A percentile compares a stretch with the other conserved stretches of the same genome.
Evolutionary conservation across 2,888 invertebrate species (phyloP).

Genomic region (Adelphocoris suturalis): DNA sequence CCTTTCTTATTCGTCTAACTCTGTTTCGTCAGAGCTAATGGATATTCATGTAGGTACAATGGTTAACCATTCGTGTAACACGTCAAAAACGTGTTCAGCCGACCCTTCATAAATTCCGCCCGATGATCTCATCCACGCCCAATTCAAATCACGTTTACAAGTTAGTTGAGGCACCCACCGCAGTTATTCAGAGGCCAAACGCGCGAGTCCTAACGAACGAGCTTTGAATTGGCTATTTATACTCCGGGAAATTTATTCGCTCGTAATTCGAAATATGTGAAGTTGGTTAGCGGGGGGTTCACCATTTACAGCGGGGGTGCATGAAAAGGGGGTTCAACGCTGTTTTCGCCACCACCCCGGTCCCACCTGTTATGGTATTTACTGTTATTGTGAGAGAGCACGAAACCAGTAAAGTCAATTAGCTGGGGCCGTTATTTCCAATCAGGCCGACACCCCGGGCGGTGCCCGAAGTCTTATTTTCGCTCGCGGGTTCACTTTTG

Average conservation of each 20-base stretch:
- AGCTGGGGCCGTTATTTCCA: conserved; percentile 40
- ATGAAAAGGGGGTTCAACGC: not conserved
- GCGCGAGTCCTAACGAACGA: not conserved
- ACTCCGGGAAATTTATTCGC: not conserved
- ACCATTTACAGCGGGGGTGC: not conserved
- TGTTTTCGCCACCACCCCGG: not conserved
- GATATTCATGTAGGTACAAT: no score
- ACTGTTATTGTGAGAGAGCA: conserved; percentile 59
- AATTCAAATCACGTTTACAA: no score
- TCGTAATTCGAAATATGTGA: conserved; percentile 1
- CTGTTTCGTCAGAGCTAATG: no score
- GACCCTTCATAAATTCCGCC: no score
- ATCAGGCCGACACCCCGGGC: conserved; percentile 9
- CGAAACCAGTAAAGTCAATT: conserved; percentile 54
- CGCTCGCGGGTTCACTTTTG: not conserved
- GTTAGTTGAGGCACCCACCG: no score
- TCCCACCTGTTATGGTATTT: conserved; percentile 46
- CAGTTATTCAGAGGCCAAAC: not conserved
- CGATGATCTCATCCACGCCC: no score
- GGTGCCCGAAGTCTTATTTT: conserved; percentile 47
- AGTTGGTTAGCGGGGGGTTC: not conserved
- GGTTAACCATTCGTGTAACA: no score
- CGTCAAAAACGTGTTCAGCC: no score
- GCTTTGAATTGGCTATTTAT: not conserved
- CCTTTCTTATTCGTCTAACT: no score